Evolutionary conservation across 2,797 vertebrate genomes (phyloP), one percentile per base, ranked within the genome.

Genomic region (Siniperca scherzeri): DNA sequence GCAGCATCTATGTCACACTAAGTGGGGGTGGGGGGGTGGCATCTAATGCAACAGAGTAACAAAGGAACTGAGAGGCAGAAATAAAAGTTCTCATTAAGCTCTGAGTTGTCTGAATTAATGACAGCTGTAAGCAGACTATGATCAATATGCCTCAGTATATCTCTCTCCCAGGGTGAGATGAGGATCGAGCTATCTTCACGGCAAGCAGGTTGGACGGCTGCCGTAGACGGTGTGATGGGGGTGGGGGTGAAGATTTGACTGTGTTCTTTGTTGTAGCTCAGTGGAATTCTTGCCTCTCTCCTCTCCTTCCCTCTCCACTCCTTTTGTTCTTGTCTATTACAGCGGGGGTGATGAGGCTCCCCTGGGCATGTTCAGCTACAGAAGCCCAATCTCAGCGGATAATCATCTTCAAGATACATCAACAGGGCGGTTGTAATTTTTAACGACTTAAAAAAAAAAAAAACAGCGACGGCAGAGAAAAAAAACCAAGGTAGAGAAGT

Each of bases 81-180:
- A 88, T 86, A 89, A 89, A 92, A 90, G 81, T 90, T 92, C 87
- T 92, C 85, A 94, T 94, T 91, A 90, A 81, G 86, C 83, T 86
- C 69, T 0, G 80, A 88, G 70, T 89, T 88, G 85, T 87, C 81
- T 82, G 86, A 92, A 86, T 90, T 90, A 91, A 92, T 89, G 93
- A 92, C 91, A 88, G 91, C 83, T 93, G 84, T 92, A 91, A 96
- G 92, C 89, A 92, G 90, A 88, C 85, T 89, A 91, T 91, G 95
- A 96, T 97, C 95, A 96, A 96, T 96, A 95, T 81, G 81, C 86
- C 82, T 85, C 77, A 92, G 94, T 94, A 90, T 92, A 80, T 62
- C 79, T 83, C 86, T 92, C 89, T 95, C 94, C 81, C 77, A 88
- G 87, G 91, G 93, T 95, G 94, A 94, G 89, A 94, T 90, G 92